phyloP scores from a whole-genome alignment of 1,140 invertebrate species.

The Papilio polytes region DNA sequence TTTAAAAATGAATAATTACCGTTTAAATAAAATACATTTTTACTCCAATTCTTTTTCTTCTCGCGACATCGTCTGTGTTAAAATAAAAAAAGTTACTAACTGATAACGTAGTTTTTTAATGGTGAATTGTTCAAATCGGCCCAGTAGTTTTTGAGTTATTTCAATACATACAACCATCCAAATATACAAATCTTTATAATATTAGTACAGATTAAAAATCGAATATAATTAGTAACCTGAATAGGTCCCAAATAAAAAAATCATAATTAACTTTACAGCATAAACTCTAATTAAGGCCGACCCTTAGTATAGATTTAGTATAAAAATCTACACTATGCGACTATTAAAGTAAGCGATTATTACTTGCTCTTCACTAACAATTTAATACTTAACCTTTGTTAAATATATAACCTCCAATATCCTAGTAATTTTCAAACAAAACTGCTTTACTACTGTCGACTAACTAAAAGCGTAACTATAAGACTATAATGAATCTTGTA shows the following conservation, averaged over 20 bases:
- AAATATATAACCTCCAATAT: background rate
- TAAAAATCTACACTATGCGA: too few species aligned
- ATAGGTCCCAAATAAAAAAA: too few species aligned
- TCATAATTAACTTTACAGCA: background rate
- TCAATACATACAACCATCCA: too few species aligned
- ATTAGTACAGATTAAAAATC: background rate
- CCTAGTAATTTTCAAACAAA: background rate
- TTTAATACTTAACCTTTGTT: background rate
- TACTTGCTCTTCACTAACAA: background rate
- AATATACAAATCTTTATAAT: background rate
- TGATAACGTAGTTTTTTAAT: too few species aligned
- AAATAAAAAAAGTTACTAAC: too few species aligned
- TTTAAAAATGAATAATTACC: background rate
- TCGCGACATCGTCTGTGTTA: too few species aligned
- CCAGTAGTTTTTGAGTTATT: too few species aligned
- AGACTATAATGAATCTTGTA: background rate
- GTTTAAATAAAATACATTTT: background rate
- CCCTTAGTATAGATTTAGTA: too few species aligned
- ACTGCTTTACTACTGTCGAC: background rate
- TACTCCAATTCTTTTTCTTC: background rate
- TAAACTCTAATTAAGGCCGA: background rate
- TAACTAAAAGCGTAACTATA: background rate
- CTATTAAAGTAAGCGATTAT: too few species aligned
- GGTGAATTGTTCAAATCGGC: too few species aligned
- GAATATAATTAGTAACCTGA: too few species aligned